Evolutionary conservation across 2,888 invertebrate genomes (phyloP).

Genomic region (Leptinotarsa juncta): DNA sequence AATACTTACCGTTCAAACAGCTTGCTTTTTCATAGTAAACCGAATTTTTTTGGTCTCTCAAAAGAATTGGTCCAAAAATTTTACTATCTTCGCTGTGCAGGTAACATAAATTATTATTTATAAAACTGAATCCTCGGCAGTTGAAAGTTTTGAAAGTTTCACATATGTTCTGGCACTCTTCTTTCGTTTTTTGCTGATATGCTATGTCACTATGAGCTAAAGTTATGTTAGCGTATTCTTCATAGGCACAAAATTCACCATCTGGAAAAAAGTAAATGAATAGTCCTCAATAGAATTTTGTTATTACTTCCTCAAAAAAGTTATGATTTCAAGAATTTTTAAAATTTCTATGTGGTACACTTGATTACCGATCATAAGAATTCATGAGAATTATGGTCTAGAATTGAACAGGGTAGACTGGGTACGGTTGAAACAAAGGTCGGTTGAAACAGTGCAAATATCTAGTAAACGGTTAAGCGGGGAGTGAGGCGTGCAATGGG

Average conservation of each 20-base stretch:
- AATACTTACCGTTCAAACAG: conserved; percentile 81
- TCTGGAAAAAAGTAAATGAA: conserved; percentile 14
- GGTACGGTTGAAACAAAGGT: too few species aligned
- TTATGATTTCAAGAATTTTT: too few species aligned
- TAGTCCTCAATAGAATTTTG: too few species aligned
- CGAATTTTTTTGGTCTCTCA: conserved; percentile 71
- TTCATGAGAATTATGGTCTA: too few species aligned
- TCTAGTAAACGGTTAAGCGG: too few species aligned
- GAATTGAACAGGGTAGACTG: too few species aligned
- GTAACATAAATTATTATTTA: conserved; percentile 68
- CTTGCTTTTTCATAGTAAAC: conserved; percentile 84
- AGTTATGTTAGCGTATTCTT: conserved; percentile 78
- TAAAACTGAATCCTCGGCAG: conserved; percentile 77
- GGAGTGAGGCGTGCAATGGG: too few species aligned
- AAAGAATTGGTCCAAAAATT: conserved; percentile 80
- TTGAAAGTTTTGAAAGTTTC: conserved; percentile 74
- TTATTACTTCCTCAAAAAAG: too few species aligned
- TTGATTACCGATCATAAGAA: too few species aligned
- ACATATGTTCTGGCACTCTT: conserved; percentile 71
- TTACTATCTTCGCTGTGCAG: conserved; percentile 86
- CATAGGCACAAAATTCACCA: conserved; percentile 79
- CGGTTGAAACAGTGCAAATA: too few species aligned
- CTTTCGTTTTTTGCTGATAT: conserved; percentile 67
- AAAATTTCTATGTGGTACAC: too few species aligned
- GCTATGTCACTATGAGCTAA: conserved; percentile 74